These are phyloP conservation scores for Euproctis similis DNA, from an alignment of 2,888 invertebrate genomes.

Conservation along the genomic window DNA sequence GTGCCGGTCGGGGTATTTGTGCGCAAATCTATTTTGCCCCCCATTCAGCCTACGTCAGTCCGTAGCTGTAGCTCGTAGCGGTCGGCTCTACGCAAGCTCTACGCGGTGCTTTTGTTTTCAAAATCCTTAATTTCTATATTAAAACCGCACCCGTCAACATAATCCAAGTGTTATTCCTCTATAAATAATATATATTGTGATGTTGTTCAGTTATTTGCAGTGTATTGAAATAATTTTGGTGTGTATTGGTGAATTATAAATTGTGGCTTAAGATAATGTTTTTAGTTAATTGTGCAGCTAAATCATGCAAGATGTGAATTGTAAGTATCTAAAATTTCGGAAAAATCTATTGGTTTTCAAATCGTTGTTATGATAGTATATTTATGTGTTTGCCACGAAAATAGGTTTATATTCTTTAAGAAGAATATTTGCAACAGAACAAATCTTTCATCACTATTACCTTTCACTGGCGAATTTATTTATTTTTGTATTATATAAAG, in stretches of 20 bases:
- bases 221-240: not conserved
- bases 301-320: slow-evolving; percentile 1
- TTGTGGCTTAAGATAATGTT: slow-evolving; percentile 1
- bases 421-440: too few relatives aligned
- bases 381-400: too few relatives aligned
- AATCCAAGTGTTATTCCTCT: slow-evolving; percentile 3
- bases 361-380: too few relatives aligned
- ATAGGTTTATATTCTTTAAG: too few relatives aligned
- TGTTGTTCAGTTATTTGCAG: not conserved
- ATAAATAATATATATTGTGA: not conserved
- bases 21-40: slow-evolving; percentile 45
- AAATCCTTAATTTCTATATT: slow-evolving; percentile 37
- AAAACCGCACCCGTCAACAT: slow-evolving; percentile 29
- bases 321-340: not conserved
- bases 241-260: slow-evolving; percentile 3
- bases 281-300: not conserved
- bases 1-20: slow-evolving; percentile 10
- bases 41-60: slow-evolving; percentile 52
- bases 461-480: too few relatives aligned
- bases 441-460: too few relatives aligned
- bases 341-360: too few relatives aligned
- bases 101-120: slow-evolving; percentile 24
- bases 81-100: slow-evolving; percentile 30
- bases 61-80: slow-evolving; percentile 37
- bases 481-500: too few relatives aligned